phyloP scores from a whole-genome alignment of 2,113 vertebrate species.

The Chascanopsetta lugubris region DNA sequence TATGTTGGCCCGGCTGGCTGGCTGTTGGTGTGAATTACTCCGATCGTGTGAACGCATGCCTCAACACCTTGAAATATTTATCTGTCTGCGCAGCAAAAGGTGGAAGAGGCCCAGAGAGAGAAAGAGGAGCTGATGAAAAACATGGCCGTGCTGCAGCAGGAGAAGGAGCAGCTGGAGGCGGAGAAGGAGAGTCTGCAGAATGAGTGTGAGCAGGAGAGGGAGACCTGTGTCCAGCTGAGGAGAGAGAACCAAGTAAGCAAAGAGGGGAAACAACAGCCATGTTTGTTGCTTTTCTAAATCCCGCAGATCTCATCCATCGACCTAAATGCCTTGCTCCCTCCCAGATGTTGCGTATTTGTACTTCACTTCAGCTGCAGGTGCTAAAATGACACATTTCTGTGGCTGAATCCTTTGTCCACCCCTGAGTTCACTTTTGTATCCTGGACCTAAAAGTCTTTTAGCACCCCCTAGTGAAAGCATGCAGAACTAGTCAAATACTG shows the following conservation, averaged over 20 bases:
- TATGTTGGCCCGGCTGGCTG: too few species aligned
- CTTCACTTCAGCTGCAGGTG: constrained; percentile 1
- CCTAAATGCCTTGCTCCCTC: neutral
- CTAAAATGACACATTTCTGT: constrained; percentile 1
- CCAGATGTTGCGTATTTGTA: too few species aligned
- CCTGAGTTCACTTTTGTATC: constrained; percentile 8
- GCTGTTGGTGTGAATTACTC: neutral
- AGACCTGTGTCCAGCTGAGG: constrained; percentile 83
- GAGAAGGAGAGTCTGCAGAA: constrained; percentile 86
- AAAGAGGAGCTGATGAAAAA: constrained; percentile 90
- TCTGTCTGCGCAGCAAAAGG: constrained; percentile 86
- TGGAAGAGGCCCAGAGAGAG: constrained; percentile 93
- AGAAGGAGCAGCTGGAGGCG: constrained; percentile 86
- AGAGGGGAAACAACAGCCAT: neutral
- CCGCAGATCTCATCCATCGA: constrained; percentile 4
- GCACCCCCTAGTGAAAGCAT: constrained; percentile 73
- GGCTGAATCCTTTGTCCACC: neutral
- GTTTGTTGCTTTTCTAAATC: constrained; percentile 2
- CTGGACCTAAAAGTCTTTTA: constrained; percentile 62
- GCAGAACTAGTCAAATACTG: constrained; percentile 8
- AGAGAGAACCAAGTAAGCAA: constrained; percentile 87
- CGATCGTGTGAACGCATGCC: neutral
- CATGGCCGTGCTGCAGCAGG: constrained; percentile 86
- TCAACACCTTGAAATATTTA: neutral
- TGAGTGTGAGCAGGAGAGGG: constrained; percentile 83